Conservation (phyloP, 2,888 invertebrate species). For the Dicranocentrus wangi region DNA sequence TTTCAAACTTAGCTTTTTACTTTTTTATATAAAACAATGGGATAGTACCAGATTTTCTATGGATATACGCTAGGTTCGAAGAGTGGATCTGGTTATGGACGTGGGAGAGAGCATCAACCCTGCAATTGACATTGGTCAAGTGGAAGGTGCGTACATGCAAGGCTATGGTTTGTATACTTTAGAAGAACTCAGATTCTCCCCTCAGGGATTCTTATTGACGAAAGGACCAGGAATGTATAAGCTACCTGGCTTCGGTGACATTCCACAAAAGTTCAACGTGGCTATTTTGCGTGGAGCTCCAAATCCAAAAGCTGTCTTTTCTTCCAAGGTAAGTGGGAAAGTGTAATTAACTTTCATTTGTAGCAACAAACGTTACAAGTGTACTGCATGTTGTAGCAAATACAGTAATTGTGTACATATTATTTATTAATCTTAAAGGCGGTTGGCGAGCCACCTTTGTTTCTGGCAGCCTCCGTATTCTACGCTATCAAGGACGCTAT, state of each 20-base stretch:
- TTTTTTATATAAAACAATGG: no score
- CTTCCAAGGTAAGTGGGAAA: constrained; percentile 14
- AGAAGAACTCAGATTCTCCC: constrained; percentile 91
- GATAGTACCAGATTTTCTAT: no score
- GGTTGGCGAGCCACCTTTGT: constrained; percentile 95
- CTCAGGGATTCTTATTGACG: constrained; percentile 86
- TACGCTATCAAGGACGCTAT: constrained; percentile 94
- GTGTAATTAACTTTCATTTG: constrained; percentile 16
- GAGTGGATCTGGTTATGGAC: constrained; percentile 97
- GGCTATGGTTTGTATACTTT: constrained; percentile 93
- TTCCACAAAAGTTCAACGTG: constrained; percentile 94
- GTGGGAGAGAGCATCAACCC: constrained; percentile 95
- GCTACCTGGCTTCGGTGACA: constrained; percentile 92
- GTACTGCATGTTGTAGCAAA: no score
- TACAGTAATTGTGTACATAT: no score
- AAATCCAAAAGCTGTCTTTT: constrained; percentile 93
- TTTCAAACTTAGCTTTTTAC: no score
- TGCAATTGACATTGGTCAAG: constrained; percentile 96
- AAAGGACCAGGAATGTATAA: constrained; percentile 95
- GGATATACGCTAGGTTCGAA: constrained; percentile 85
- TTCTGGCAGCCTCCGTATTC: constrained; percentile 88
- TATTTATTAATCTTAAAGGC: no score
- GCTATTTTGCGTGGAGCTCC: constrained; percentile 89
- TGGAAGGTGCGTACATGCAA: constrained; percentile 97
- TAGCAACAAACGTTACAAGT: no score